Evolutionary conservation across 2,113 vertebrate genomes (phyloP), one percentile per base, ranked within the genome.

Genomic region (Syrrhaptes paradoxus): DNA sequence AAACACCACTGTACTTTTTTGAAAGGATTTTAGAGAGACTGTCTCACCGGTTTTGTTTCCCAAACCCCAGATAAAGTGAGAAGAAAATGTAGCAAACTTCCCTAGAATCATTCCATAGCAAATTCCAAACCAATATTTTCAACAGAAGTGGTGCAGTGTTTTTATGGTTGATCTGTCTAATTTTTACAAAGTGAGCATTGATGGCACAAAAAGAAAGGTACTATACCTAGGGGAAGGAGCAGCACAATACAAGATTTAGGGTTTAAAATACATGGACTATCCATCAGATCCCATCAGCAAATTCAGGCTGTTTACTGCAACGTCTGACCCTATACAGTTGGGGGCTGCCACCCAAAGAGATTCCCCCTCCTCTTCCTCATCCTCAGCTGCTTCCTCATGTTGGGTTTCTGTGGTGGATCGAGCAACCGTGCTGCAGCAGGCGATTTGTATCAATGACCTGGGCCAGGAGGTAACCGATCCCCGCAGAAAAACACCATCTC

Each of bases 381-480:
- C 31, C 62, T 82, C 63, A 49, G 29, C 46, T 41, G 18, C 48
- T 61, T 62, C 77, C 49, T 87, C 51, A 15, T 0, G 3, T 36
- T 41, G 65, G 12, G 28, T 41, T 72, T 72, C 78, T 28, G 17
- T 2, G 25, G n/a, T 36, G 31, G 61, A 48, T 19, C 0, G 2
- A 85, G 59, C 16, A 38, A 13, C 46, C 11, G 14, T 13, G 20
- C 41, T 76, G 54, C 63, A 46, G 34, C 65, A 24, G 72, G 45
- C 1, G 2, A 63, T 8, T 0, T 31, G 3, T 21, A 18, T 5
- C 65, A 13, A 31, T 0, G 5, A 49, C 31, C 55, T 43, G n/a
- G 48, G 48, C 41, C 43, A 19, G 24, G 1, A 15, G 57, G 49
- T 18, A 32, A 45, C 26, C 32, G 13, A 17, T 17, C 14, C 67